Conservation (phyloP, 2,797 vertebrate species). For the Pogonophryne albipinna region DNA sequence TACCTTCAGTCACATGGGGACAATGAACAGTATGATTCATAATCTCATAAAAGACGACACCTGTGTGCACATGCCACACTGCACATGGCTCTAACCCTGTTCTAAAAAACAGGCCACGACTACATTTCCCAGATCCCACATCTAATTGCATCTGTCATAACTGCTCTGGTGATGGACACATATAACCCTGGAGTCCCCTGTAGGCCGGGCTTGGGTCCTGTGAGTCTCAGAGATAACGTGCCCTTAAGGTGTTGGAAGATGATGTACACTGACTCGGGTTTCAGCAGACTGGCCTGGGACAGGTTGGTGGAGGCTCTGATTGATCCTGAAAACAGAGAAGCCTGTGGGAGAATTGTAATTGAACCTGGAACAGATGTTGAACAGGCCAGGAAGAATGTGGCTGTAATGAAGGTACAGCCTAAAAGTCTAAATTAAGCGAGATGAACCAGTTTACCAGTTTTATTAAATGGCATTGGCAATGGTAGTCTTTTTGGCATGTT, state of each 20-base stretch:
- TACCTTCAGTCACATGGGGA: conserved; percentile 58
- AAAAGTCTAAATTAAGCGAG: conserved; percentile 30
- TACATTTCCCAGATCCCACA: conserved; percentile 52
- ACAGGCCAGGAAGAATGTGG: conserved; percentile 60
- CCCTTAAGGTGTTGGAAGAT: conserved; percentile 67
- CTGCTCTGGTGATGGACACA: conserved; percentile 69
- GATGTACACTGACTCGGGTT: conserved; percentile 73
- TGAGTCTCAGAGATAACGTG: conserved; percentile 59
- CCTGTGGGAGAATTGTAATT: conserved; percentile 75
- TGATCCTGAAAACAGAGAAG: conserved; percentile 78
- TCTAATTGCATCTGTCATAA: conserved; percentile 74
- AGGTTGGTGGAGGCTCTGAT: conserved; percentile 71
- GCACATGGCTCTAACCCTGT: conserved; percentile 11
- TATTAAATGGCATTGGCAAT: conserved; percentile 3
- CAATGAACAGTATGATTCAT: conserved; percentile 70
- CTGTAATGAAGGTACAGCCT: conserved; percentile 34
- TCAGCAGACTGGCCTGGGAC: conserved; percentile 66
- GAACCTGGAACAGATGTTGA: conserved; percentile 77
- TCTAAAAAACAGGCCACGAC: conserved; percentile 14
- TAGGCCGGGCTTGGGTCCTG: conserved; percentile 35
- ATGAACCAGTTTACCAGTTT: conserved; percentile 3
- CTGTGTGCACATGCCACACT: conserved; percentile 43
- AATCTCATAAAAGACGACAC: conserved; percentile 67
- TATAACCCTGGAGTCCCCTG: conserved; percentile 43
- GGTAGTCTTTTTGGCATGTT: background rate